phyloP scores from a whole-genome alignment of 2,113 vertebrate species.

The Corythaixoides concolor region DNA sequence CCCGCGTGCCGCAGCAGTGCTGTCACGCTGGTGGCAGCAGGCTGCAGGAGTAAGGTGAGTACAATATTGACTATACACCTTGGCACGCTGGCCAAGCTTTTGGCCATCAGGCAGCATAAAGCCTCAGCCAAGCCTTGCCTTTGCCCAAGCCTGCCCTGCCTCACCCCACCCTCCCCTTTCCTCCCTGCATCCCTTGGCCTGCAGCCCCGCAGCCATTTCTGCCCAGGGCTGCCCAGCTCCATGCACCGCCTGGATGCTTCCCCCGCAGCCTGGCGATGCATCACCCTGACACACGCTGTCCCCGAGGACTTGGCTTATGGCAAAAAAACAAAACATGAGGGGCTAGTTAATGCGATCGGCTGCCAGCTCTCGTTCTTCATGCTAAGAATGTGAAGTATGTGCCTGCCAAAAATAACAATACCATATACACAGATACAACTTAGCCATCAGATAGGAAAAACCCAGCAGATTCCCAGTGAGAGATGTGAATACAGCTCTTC shows the following conservation, averaged over 20 bases:
- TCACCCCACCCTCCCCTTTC: background rate
- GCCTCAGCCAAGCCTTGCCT: background rate
- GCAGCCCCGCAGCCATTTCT: rapidly evolving
- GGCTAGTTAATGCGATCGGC: background rate
- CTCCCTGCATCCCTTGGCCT: rapidly evolving
- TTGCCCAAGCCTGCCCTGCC: background rate
- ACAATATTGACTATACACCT: rapidly evolving
- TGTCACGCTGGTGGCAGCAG: background rate
- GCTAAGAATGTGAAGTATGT: background rate
- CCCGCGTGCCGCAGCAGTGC: background rate
- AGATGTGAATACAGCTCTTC: background rate
- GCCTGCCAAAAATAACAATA: background rate
- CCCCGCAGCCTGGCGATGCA: rapidly evolving
- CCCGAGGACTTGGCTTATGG: background rate
- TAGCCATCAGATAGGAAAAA: background rate
- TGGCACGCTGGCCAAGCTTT: background rate
- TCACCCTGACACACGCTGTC: background rate
- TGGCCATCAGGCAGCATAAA: background rate
- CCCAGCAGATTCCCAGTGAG: background rate
- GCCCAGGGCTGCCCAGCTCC: background rate
- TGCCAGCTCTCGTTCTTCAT: background rate
- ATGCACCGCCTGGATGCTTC: rapidly evolving
- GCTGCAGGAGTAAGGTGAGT: background rate
- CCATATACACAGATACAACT: background rate
- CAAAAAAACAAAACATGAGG: background rate